Percentiles rank a stretch among this genome's conserved stretches.
Conservation (phyloP, 2,797 vertebrate species). For the Capromys pilorides region DNA sequence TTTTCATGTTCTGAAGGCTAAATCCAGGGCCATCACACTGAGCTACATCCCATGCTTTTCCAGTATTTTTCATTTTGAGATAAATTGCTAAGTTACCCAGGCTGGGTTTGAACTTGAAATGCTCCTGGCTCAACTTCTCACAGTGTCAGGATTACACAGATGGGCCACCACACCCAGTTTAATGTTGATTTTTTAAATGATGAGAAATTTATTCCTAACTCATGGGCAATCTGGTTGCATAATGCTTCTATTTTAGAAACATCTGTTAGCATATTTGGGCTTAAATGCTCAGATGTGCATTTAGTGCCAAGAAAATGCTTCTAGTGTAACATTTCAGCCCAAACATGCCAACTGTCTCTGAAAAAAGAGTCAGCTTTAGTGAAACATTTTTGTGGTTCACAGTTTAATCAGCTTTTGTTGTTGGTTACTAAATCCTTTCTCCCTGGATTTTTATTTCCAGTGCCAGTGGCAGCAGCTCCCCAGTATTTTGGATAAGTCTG, state of each 20-base stretch:
- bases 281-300: slow-evolving; percentile 53
- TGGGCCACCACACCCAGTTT: not conserved
- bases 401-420: not conserved
- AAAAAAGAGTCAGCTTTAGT: not conserved
- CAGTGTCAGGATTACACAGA: not conserved
- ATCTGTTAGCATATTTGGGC: slow-evolving; percentile 53
- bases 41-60: not conserved
- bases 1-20: not conserved
- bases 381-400: not conserved
- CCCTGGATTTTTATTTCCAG: not conserved
- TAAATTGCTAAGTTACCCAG: not conserved
- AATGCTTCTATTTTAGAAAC: slow-evolving; percentile 41
- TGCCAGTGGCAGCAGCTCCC: not conserved
- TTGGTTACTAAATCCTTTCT: not conserved
- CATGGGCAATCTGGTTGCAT: slow-evolving; percentile 50
- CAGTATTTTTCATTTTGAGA: not conserved
- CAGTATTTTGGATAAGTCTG: not conserved
- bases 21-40: not conserved
- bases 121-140: not conserved
- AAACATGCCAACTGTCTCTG: not conserved
- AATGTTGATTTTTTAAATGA: slow-evolving; percentile 36
- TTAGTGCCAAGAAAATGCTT: slow-evolving; percentile 46
- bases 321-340: slow-evolving; percentile 26
- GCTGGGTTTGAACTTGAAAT: not conserved
- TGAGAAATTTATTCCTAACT: not conserved